Percentiles rank a stretch among this genome's conserved stretches.
These are phyloP conservation scores for Lepidurus packardi DNA, from an alignment of 1,140 invertebrate species.

Conservation along the genomic window DNA sequence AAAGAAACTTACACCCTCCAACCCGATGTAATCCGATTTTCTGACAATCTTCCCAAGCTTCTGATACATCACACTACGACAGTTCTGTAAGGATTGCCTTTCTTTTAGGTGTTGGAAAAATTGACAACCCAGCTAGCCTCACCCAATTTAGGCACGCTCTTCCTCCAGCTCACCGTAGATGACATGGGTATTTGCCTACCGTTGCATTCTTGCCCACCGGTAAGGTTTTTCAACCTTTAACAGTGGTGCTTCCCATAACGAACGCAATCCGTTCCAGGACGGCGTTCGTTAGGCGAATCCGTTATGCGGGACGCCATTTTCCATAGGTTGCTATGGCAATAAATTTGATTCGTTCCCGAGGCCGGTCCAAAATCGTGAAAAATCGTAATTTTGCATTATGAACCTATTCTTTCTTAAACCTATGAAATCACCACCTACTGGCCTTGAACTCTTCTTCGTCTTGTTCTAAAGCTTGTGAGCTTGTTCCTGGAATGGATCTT, in stretches of 20 bases:
- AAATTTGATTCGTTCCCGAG: too few relatives aligned
- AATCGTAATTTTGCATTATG: too few relatives aligned
- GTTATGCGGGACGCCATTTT: too few relatives aligned
- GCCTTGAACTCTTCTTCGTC: too few relatives aligned
- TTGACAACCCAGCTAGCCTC: constrained; percentile 61
- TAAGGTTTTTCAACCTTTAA: background rate
- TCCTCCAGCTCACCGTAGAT: constrained; percentile 88
- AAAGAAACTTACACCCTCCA: constrained; percentile 78
- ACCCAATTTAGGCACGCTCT: constrained; percentile 64
- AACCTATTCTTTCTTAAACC: too few relatives aligned
- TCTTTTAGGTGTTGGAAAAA: constrained; percentile 59
- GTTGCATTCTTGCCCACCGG: constrained; percentile 65
- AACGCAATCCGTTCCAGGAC: background rate
- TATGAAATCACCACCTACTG: too few relatives aligned
- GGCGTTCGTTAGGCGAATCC: too few relatives aligned
- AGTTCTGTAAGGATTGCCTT: constrained; percentile 26
- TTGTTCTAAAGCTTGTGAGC: too few relatives aligned
- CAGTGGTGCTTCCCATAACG: background rate
- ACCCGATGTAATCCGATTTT: background rate
- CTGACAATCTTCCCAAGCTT: background rate
- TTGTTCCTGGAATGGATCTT: too few relatives aligned
- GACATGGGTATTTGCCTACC: constrained; percentile 96
- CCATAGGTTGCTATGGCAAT: too few relatives aligned
- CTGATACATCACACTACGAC: constrained; percentile 31
- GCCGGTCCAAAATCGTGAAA: too few relatives aligned